Percentiles rank a stretch among this genome's conserved stretches.
These are phyloP conservation scores for Sapayoa aenigma DNA, from an alignment of 2,113 vertebrate species.

Conservation along the genomic window DNA sequence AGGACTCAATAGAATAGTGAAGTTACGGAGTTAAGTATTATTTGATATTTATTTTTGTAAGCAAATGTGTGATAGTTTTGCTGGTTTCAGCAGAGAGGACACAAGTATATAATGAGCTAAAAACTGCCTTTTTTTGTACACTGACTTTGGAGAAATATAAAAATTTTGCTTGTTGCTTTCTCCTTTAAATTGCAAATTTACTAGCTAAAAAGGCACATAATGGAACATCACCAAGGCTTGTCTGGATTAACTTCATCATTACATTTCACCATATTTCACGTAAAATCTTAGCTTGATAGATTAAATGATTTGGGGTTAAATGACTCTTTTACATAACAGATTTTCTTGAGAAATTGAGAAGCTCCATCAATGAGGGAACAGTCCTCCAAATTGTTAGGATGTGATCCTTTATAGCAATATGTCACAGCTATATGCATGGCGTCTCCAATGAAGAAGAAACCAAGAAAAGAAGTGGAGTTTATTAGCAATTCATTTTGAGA, in stretches of 20 bases:
- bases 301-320: background rate
- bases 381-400: background rate
- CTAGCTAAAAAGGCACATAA: background rate
- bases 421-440: background rate
- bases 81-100: background rate
- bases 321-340: background rate
- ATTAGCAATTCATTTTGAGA: conserved; percentile 22
- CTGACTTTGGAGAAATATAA: background rate
- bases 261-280: background rate
- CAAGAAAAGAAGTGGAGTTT: background rate
- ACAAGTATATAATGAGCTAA: background rate
- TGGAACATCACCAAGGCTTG: background rate
- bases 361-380: background rate
- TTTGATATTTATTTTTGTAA: background rate
- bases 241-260: background rate
- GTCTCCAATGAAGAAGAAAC: background rate
- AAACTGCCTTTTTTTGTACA: background rate
- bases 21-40: background rate
- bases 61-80: background rate
- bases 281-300: background rate
- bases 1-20: background rate
- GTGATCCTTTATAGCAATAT: background rate
- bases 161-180: background rate
- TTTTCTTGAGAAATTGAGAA: background rate
- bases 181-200: background rate